These are phyloP conservation scores for Gymnoscopelus braueri DNA, from an alignment of 2,797 vertebrate genomes.

Conservation along the genomic window DNA sequence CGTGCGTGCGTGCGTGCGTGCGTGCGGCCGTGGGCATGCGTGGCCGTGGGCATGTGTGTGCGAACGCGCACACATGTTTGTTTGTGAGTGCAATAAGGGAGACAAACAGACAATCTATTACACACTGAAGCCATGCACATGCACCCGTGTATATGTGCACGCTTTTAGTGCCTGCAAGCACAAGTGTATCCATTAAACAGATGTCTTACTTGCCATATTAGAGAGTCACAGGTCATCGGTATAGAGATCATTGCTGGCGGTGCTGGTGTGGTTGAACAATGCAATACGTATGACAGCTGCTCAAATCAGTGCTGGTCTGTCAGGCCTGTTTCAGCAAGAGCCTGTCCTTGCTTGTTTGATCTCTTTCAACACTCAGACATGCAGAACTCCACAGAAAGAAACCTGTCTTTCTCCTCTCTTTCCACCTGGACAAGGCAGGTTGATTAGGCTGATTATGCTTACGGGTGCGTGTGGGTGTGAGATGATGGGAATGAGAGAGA, in stretches of 20 bases:
- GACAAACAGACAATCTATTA: too few species aligned
- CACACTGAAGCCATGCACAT: not conserved
- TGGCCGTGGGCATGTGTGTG: conserved; percentile 32
- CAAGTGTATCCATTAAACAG: conserved; percentile 7
- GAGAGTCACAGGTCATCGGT: conserved; percentile 14
- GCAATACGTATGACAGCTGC: conserved; percentile 51
- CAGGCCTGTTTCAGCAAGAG: conserved; percentile 25
- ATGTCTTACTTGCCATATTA: conserved; percentile 14
- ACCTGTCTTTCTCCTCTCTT: conserved; percentile 27
- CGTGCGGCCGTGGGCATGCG: conserved; percentile 4
- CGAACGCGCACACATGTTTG: not conserved
- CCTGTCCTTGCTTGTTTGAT: conserved; percentile 69
- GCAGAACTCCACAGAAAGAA: conserved; percentile 51
- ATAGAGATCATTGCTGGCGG: not conserved
- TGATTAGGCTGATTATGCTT: conserved; percentile 20
- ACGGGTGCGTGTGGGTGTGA: conserved; percentile 25
- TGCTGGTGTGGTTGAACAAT: conserved; percentile 34
- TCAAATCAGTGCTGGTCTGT: conserved; percentile 50
- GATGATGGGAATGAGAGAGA: conserved; percentile 14
- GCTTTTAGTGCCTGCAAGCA: not conserved
- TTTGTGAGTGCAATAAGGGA: too few species aligned
- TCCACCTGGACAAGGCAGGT: conserved; percentile 48
- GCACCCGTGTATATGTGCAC: not conserved
- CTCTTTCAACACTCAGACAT: conserved; percentile 57
- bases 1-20: not conserved